Percentiles rank a stretch among this genome's conserved stretches.
These are phyloP conservation scores for Monodelphis domestica DNA, from an alignment of 2,797 vertebrate genomes.

Conservation along the genomic window DNA sequence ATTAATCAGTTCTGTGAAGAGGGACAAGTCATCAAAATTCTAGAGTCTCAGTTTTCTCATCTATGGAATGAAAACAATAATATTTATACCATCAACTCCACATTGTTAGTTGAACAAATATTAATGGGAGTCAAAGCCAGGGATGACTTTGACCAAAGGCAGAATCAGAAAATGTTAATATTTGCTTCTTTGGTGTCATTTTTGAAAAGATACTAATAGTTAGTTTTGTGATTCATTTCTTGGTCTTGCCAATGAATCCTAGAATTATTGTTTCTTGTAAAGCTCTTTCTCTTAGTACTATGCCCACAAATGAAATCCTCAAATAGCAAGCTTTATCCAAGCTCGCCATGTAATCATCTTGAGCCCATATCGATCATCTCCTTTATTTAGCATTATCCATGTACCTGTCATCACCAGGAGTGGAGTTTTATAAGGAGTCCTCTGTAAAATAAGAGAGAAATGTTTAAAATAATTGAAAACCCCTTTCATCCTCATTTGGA, in stretches of 20 bases:
- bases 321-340: neutral
- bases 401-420: conserved; percentile 23
- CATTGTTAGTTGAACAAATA: neutral
- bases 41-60: neutral
- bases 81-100: neutral
- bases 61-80: neutral
- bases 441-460: conserved; percentile 36
- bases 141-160: neutral
- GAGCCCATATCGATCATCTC: neutral
- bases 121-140: neutral
- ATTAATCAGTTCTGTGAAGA: neutral
- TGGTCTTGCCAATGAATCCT: neutral
- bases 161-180: neutral
- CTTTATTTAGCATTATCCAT: conserved; percentile 54
- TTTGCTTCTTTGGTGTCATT: neutral
- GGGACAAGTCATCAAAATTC: neutral
- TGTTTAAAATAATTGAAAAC: conserved; percentile 59
- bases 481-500: conserved; percentile 33
- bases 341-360: neutral
- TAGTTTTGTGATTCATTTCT: neutral
- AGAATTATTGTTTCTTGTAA: neutral
- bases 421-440: conserved; percentile 1
- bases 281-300: conserved; percentile 3
- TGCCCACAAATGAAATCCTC: neutral
- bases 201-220: neutral